Percentiles rank a stretch among this genome's conserved stretches.
These are phyloP conservation scores for Homarus gammarus DNA, from an alignment of 2,888 invertebrate species.

Conservation along the genomic window DNA sequence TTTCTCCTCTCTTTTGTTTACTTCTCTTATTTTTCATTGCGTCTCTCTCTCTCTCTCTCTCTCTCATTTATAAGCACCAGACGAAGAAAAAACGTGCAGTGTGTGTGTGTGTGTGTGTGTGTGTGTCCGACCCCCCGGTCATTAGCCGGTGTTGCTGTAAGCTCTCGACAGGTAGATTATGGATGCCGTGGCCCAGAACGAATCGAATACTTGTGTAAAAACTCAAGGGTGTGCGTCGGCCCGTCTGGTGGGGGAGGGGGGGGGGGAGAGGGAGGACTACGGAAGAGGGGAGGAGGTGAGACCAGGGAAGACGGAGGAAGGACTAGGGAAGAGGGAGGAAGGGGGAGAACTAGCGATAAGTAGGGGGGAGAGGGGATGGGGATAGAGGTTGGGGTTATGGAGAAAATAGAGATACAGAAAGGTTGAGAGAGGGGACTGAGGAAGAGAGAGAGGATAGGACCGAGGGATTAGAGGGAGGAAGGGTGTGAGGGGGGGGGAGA, in stretches of 20 bases:
- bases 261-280: neutral
- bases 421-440: no score
- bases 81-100: no score
- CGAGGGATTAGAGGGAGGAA: neutral
- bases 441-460: neutral
- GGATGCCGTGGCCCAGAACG: slow-evolving; percentile 50
- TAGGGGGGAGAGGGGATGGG: no score
- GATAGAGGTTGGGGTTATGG: no score
- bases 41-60: neutral
- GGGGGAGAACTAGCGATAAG: no score
- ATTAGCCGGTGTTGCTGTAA: slow-evolving; percentile 52
- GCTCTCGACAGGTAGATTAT: slow-evolving; percentile 57
- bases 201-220: slow-evolving; percentile 45
- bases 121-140: slow-evolving; percentile 23
- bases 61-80: no score
- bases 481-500: neutral
- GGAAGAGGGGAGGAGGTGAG: neutral
- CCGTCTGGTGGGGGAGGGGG: neutral
- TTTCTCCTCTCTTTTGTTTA: neutral
- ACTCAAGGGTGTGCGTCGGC: neutral
- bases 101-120: neutral
- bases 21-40: neutral
- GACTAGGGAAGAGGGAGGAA: slow-evolving; percentile 1
- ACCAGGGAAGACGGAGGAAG: neutral
- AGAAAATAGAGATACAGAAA: no score